These are phyloP conservation scores for Synanthedon andrenaeformis DNA, from an alignment of 2,888 invertebrate species.

Conservation along the genomic window DNA sequence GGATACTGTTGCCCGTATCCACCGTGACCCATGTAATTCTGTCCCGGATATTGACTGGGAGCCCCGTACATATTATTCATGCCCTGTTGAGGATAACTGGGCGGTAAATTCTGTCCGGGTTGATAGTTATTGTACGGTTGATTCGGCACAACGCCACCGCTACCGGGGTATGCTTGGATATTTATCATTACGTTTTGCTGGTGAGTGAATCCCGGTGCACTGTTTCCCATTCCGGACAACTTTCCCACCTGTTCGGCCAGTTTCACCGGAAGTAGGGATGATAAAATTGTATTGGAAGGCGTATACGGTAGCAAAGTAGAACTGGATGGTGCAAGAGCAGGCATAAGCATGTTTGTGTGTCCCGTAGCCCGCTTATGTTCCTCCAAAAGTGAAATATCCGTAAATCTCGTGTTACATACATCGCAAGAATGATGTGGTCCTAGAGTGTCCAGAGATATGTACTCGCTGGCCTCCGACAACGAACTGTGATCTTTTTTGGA, in stretches of 20 bases:
- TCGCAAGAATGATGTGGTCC: constrained; percentile 73
- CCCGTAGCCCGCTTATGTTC: constrained; percentile 67
- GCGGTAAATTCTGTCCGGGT: constrained; percentile 48
- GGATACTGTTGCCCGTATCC: constrained; percentile 41
- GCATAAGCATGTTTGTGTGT: constrained; percentile 59
- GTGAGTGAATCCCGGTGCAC: constrained; percentile 57
- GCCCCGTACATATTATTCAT: constrained; percentile 49
- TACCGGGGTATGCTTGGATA: constrained; percentile 73
- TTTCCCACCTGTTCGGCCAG: constrained; percentile 63
- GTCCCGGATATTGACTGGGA: constrained; percentile 38
- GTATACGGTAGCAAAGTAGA: constrained; percentile 48
- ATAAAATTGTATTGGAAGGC: constrained; percentile 40
- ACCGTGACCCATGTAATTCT: constrained; percentile 37
- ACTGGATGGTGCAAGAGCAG: constrained; percentile 31
- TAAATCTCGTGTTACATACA: constrained; percentile 72
- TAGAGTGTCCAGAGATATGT: constrained; percentile 73
- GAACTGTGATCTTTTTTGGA: constrained; percentile 45
- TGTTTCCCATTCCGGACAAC: constrained; percentile 37
- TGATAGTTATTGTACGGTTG: constrained; percentile 54
- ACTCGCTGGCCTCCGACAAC: constrained; percentile 66
- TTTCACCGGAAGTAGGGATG: constrained; percentile 54
- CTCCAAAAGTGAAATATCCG: constrained; percentile 63
- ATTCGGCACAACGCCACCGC: constrained; percentile 56
- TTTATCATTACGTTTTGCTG: constrained; percentile 76
- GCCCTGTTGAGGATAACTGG: constrained; percentile 35